Evolutionary conservation across 2,888 invertebrate genomes (phyloP), one percentile per base, ranked within the genome.

Genomic region (Perdita meconis): DNA sequence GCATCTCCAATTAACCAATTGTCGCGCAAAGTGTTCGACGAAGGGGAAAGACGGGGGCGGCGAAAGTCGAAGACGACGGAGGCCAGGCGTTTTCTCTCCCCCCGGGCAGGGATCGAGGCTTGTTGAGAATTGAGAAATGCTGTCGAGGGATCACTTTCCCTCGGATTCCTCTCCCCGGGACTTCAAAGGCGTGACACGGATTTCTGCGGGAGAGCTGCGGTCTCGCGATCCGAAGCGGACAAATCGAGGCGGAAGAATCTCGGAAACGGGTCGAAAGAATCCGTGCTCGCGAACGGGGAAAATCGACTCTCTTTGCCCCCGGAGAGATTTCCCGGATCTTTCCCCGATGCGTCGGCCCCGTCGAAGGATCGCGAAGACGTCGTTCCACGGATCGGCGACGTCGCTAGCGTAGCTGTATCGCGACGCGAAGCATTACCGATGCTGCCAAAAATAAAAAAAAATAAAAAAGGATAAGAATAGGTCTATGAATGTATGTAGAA

Each of bases 401-500:
- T 56, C 12, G 10, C 56, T 30, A 36, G 30, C n/a, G n/a, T n/a
- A 24, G 8, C 59, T 30, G 1, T 34, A 42, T 59, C 68, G 63
- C 68, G 60, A 56, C 59, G n/a, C n/a, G 44, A 60, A 40, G 57
- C 55, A 61, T 59, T 42, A 63, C 57, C 53, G 64, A 78, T 51
- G 63, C 75, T 67, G 80, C 66, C 68, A 73, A 78, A 61, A n/a
- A n/a, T n/a, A n/a, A n/a, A n/a, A n/a, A n/a, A n/a, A n/a, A n/a
- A n/a, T n/a, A n/a, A n/a, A n/a, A n/a, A n/a, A 47, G 30, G 16
- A 51, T 36, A 44, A n/a, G 13, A 59, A 65, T 61, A 56, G 59
- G 60, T 75, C 76, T 63, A 57, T 67, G 65, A 56, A 57, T 71
- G 44, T 77, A 66, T 30, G 77, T 78, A 78, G 66, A 55, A 78